Conservation (phyloP, 1,140 invertebrate genomes). For the Orius laevigatus region DNA sequence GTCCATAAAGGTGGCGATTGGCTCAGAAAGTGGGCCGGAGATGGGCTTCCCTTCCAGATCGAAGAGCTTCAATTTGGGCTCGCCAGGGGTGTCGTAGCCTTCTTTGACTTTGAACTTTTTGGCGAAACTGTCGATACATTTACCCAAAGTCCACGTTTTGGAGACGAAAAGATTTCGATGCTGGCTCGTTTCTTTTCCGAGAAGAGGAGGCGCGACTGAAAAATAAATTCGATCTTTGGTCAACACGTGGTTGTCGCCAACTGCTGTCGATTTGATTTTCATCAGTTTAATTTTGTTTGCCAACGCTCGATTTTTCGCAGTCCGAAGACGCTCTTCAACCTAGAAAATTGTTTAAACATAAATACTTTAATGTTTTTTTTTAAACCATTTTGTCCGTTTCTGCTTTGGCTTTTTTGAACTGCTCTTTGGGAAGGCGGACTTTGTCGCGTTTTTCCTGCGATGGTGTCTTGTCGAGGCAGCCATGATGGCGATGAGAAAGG, state of each 20-base stretch:
- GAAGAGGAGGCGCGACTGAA: conserved; percentile 29
- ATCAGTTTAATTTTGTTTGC: conserved; percentile 38
- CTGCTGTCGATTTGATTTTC: conserved; percentile 40
- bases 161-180: conserved; percentile 30
- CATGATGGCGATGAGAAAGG: conserved; percentile 36
- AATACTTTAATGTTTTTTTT: not conserved
- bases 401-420: conserved; percentile 30
- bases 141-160: conserved; percentile 34
- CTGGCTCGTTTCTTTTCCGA: conserved; percentile 19
- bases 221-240: conserved; percentile 36
- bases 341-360: conserved; percentile 2
- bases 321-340: conserved; percentile 21
- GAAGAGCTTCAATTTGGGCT: conserved; percentile 19
- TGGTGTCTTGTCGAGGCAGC: conserved; percentile 29
- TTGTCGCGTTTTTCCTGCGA: conserved; percentile 24
- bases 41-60: conserved; percentile 16
- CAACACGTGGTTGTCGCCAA: conserved; percentile 35
- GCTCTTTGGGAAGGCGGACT: conserved; percentile 30
- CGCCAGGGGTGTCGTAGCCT: conserved; percentile 21
- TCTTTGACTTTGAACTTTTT: conserved; percentile 30
- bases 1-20: conserved; percentile 13
- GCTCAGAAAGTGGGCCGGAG: conserved; percentile 4
- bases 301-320: conserved; percentile 23
- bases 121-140: conserved; percentile 32
- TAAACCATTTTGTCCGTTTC: conserved; percentile 25